These are phyloP conservation scores for Odontesthes bonariensis DNA, from an alignment of 2,113 vertebrate genomes.

Conservation along the genomic window DNA sequence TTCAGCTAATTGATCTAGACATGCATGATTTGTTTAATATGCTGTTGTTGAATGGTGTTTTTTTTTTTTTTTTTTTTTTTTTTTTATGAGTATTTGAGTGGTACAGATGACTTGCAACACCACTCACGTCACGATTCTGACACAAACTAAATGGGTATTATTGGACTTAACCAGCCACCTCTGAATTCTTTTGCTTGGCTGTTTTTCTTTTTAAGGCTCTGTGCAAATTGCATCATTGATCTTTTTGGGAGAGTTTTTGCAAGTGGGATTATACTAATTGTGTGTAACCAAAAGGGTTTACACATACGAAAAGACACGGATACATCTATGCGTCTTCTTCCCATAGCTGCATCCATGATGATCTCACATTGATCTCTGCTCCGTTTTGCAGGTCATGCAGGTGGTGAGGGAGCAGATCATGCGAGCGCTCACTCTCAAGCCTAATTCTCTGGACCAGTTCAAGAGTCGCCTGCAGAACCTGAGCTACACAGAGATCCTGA, in stretches of 20 bases:
- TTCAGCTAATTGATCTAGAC: constrained; percentile 42
- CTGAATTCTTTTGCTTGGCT: constrained; percentile 46
- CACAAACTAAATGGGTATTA: constrained; percentile 44
- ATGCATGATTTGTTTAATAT: constrained; percentile 30
- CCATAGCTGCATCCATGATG: constrained; percentile 2
- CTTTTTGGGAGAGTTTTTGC: constrained; percentile 18
- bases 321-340: neutral
- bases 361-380: constrained; percentile 17
- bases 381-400: constrained; percentile 92
- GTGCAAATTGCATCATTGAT: constrained; percentile 29
- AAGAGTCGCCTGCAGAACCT: constrained; percentile 99
- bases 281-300: neutral
- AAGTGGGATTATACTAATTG: constrained; percentile 11
- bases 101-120: constrained; percentile 45
- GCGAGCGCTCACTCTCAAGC: constrained; percentile 96
- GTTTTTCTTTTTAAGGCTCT: constrained; percentile 26
- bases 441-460: constrained; percentile 99
- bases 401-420: constrained; percentile 99
- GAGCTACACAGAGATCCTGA: constrained; percentile 99
- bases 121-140: constrained; percentile 42
- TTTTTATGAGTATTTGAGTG: neutral
- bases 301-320: neutral
- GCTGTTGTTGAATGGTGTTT: constrained; percentile 10
- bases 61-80: constrained; percentile 3
- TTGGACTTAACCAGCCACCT: constrained; percentile 24